Evolutionary conservation across 2,113 vertebrate genomes (phyloP).

Genomic region (Callospermophilus lateralis): DNA sequence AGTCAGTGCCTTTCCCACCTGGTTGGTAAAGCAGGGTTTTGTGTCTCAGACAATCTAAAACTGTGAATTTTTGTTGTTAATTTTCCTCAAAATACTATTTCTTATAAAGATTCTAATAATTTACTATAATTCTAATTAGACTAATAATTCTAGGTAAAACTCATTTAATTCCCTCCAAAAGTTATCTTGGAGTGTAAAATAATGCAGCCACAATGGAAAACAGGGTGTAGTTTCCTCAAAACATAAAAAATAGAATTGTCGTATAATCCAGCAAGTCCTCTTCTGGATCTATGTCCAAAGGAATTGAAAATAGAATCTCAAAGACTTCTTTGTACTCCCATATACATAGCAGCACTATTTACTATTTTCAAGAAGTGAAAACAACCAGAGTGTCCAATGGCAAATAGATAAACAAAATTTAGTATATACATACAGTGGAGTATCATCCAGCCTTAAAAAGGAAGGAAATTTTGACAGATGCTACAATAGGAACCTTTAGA

Average conservation of each 20-base stretch:
- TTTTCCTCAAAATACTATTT: slow-evolving; percentile 76
- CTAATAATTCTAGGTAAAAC: neutral
- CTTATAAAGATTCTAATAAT: slow-evolving; percentile 69
- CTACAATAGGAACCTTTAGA: neutral
- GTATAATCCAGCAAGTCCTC: neutral
- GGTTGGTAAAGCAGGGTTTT: slow-evolving; percentile 69
- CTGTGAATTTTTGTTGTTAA: slow-evolving; percentile 76
- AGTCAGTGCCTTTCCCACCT: slow-evolving; percentile 77
- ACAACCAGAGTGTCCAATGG: neutral
- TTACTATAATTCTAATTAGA: neutral
- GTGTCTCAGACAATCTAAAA: slow-evolving; percentile 75
- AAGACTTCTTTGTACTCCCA: neutral
- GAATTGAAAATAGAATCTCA: neutral
- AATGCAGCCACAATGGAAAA: neutral
- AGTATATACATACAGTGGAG: neutral
- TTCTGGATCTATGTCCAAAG: neutral
- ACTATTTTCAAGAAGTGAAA: neutral
- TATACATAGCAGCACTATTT: neutral
- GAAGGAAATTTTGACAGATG: neutral
- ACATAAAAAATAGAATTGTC: neutral
- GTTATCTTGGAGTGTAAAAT: slow-evolving; percentile 38
- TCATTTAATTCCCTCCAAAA: neutral
- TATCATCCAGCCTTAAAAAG: neutral
- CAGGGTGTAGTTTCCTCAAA: neutral
- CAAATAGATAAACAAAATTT: neutral